Evolutionary conservation across 2,113 vertebrate species (phyloP).

Genomic region (Daubentonia madagascariensis): DNA sequence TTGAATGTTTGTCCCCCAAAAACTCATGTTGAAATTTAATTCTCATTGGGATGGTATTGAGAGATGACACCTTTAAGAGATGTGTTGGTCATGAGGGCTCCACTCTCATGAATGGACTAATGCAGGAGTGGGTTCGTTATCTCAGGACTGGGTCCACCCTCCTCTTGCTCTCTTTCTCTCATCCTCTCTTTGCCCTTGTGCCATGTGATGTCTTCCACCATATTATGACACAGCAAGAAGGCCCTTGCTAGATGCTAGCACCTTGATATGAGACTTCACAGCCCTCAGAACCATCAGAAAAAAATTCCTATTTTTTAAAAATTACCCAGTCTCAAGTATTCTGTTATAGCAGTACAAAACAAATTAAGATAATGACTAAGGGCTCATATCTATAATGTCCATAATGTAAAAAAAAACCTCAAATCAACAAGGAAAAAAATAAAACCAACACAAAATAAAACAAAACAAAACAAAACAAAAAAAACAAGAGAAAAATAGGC

Average conservation of each 20-base stretch:
- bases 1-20: background rate
- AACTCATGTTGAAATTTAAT: background rate
- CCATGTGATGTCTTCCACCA: background rate
- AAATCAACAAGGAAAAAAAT: background rate
- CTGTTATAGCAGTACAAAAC: background rate
- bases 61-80: background rate
- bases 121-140: too few relatives aligned
- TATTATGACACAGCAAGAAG: background rate
- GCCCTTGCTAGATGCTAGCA: background rate
- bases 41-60: background rate
- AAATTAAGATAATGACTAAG: background rate
- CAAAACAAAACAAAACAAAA: background rate
- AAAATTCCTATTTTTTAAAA: background rate
- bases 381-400: background rate
- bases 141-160: accelerated
- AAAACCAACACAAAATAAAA: background rate
- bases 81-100: background rate
- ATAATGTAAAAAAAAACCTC: background rate
- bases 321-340: background rate
- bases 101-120: background rate
- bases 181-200: too few relatives aligned
- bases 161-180: background rate
- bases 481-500: background rate
- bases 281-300: background rate
- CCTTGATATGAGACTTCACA: background rate